These are phyloP conservation scores for Calonectris borealis DNA, from an alignment of 2,113 vertebrate species.

Conservation along the genomic window DNA sequence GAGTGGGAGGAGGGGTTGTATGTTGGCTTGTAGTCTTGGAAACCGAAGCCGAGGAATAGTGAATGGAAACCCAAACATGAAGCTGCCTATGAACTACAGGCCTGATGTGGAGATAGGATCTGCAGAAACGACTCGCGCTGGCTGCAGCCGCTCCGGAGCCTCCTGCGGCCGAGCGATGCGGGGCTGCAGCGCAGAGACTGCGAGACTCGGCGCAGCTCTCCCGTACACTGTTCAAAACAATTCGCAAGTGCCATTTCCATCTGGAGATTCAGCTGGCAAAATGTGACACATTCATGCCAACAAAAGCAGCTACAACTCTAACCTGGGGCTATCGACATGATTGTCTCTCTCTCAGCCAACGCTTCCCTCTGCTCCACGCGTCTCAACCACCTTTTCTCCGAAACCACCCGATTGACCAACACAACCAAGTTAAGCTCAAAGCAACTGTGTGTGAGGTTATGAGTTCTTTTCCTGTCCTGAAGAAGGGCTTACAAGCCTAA, in stretches of 20 bases:
- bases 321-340: rapidly evolving
- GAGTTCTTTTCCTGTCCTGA: not conserved
- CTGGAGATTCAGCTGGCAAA: not conserved
- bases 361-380: not conserved
- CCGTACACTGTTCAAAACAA: rapidly evolving
- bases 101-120: not conserved
- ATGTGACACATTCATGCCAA: rapidly evolving
- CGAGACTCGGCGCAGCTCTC: not conserved
- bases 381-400: not conserved
- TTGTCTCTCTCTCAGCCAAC: rapidly evolving
- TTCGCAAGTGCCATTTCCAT: rapidly evolving
- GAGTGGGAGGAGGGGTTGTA: constrained; percentile 45
- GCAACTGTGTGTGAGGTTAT: rapidly evolving
- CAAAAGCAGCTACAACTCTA: rapidly evolving
- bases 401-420: not conserved
- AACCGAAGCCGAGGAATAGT: constrained; percentile 20
- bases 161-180: rapidly evolving
- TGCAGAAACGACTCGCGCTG: not conserved
- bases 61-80: constrained; percentile 52
- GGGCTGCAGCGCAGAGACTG: not conserved
- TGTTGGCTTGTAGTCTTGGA: constrained; percentile 48
- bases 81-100: not conserved
- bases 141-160: not conserved
- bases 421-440: not conserved
- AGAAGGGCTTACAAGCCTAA: not conserved